Base-by-base conservation (phyloP, 1,140 invertebrate species). In the Pseudomyrmex cubaensis region DNA sequence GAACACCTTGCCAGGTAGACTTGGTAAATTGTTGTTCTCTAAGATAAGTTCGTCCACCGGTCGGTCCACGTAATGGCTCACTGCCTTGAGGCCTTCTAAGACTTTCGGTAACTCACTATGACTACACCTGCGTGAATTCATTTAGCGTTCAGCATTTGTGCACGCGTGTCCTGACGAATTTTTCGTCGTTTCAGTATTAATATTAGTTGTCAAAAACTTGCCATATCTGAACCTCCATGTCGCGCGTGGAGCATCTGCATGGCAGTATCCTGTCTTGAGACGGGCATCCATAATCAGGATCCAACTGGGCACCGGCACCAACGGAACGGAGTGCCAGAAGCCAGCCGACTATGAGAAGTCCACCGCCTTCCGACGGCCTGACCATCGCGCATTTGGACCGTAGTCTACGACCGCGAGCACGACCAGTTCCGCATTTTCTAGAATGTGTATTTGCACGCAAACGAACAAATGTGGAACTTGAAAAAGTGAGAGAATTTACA, bases 11-110 rank as follows among this genome's bases (percentile, higher is more conserved):
- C 97, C 97, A 3, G 97, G 97, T 17, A 98, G 87, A 3, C 97
- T 97, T 1, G 97, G 97, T 57, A 98, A 92, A 87, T 97, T 97
- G 92, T 98, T 98, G 87, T 97, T 98, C 93, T 98, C 97, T 82
- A 98, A 94, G 63, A 98, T 98, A 59, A 98, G 90, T 90, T 98
- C 97, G 91, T 98, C 97, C 76, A 98, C 96, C 10, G 97, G 96
- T 57, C 95, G 95, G 67, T 95, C 95, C 22, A 97, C 93, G 70
- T 96, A 95, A 62, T 96, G 95, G 70, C 96, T 96, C 35, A 97
- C 95, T 12, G 96, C 95, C 84, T 97, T 96, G 10, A 98, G 91
- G 9, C 97, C 97, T 87, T 96, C 96, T 70, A 97, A 92, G 2
- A 98, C 97, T 90, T 96, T 96, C 1, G 96, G 95, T 74, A 98